Evolutionary conservation across 2,797 vertebrate genomes (phyloP), one percentile per base, ranked within the genome.

Genomic region (Telmatherina bonti): DNA sequence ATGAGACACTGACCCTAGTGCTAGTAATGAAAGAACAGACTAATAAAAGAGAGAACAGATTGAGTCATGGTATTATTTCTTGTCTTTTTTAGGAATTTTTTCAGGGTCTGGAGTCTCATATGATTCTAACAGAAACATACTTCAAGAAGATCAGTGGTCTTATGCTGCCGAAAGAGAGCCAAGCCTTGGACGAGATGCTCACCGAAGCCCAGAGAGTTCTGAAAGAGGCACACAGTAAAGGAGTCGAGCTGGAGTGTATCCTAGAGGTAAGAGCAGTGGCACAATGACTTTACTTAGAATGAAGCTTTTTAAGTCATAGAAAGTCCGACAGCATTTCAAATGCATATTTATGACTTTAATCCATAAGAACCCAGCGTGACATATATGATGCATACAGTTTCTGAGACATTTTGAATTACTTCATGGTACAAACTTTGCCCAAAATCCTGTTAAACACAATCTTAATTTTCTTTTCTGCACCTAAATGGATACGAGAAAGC

Each of bases 61-160:
- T 2, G 49, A n/a, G 12, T 82, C 0, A 16, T 2, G 30, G 29
- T 0, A 62, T 5, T 51, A 5, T 60, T 27, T 84, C 24, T 62
- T 74, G 20, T 72, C 4, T 85, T 66, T 78, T 79, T 6, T 80
- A 99, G 98, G 97, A 99, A 72, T 99, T 99, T 89, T 99, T 99
- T 79, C 97, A 99, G 85, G 96, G 97, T 3, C 85, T 99, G 86
- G 98, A 99, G 81, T 96, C 96, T 13, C 98, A 99, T 35, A 95
- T 96, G 95, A 95, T 99, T 75, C 85, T 99, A 78, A 99, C 96
- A 0, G 97, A 99, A 93, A 97, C 96, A 0, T 97, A 97, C 85
- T 98, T 95, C 83, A 95, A 95, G 69, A 98, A 98, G 86, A 96
- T 98, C 78, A 92, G 92, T 51, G 84, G 86, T 35, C 94, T 96